Base-by-base conservation (phyloP, 1,140 invertebrate species). In the Cydia pomonella region DNA sequence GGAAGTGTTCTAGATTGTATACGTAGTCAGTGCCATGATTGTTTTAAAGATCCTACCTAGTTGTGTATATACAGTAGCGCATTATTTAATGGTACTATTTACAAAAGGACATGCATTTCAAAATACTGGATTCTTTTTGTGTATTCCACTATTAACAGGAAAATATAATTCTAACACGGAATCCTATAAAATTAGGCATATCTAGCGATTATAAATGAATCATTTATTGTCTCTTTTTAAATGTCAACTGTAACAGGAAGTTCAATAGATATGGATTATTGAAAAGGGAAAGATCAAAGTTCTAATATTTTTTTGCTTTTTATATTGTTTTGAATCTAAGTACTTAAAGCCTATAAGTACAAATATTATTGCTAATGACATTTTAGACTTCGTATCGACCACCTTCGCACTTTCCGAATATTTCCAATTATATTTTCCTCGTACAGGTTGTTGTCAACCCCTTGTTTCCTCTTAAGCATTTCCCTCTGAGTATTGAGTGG, bases 261-360 rank as follows among this genome's bases (percentile, higher is more conserved):
- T 38, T 18, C n/a, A n/a, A 44, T 44, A n/a, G 27, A 66, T 69
- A 69, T 38, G 64, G 29, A 59, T 69, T 66, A 27, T 38, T 33
- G 64, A 69, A 69, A 18, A 21, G 29, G 63, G 63, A 16, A 41
- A 69, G 16, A 69, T 69, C 33, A 69, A 16, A 59, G 2, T 18
- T 69, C 64, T 69, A 69, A 69, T 69, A 33, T 69, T 69, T 27
- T 69, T 66, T 69, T 38, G 4, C 7, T 18, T 69, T 69, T 69
- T 69, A 41, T 25, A 72, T 76, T 50, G 33, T 41, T 72, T 72
- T 71, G 62, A 18, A 72, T 73, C 76, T 82, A 82, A 82, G 80
- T 84, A 82, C 80, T 82, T 80, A 79, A 41, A 76, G 74, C 73
- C 64, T 80, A 75, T 77, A 82, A 80, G 79, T 82, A 82, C 80